Conservation (phyloP, 2,113 vertebrate species). For the Calyptommatus sinebrachiatus region DNA sequence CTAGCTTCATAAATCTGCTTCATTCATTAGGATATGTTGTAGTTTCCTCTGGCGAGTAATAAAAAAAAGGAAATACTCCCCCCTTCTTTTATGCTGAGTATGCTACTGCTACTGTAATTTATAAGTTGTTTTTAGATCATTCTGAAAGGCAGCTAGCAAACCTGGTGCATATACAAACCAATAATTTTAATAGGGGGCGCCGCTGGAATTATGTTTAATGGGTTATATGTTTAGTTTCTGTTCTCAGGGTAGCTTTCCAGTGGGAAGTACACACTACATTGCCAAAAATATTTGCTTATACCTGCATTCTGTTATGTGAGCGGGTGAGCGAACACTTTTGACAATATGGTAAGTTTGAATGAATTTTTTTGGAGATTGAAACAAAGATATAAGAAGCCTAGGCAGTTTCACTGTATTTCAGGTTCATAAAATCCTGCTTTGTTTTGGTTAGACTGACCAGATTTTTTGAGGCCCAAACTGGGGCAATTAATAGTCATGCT, state of each 20-base stretch:
- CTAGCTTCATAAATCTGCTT: neutral
- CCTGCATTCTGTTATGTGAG: no score
- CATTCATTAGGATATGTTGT: neutral
- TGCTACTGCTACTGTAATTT: neutral
- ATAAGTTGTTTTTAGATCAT: neutral
- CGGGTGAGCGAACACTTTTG: no score
- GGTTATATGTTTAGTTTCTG: neutral
- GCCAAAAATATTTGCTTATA: no score
- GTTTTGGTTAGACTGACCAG: no score
- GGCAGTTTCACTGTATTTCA: neutral
- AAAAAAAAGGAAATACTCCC: neutral
- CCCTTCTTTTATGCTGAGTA: neutral
- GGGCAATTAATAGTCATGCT: no score
- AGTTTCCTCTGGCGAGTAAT: neutral
- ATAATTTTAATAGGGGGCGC: neutral
- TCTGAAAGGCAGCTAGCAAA: neutral
- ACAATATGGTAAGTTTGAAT: neutral
- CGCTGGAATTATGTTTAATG: neutral
- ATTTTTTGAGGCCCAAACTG: no score
- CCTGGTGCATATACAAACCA: neutral
- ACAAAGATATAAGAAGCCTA: neutral
- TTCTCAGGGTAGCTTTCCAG: neutral
- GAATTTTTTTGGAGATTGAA: neutral
- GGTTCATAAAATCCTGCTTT: neutral
- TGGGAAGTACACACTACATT: no score